Percentiles rank a stretch among this genome's conserved stretches.
These are phyloP conservation scores for Drosophila lacertosa DNA, from an alignment of 1,140 invertebrate genomes.

Conservation along the genomic window DNA sequence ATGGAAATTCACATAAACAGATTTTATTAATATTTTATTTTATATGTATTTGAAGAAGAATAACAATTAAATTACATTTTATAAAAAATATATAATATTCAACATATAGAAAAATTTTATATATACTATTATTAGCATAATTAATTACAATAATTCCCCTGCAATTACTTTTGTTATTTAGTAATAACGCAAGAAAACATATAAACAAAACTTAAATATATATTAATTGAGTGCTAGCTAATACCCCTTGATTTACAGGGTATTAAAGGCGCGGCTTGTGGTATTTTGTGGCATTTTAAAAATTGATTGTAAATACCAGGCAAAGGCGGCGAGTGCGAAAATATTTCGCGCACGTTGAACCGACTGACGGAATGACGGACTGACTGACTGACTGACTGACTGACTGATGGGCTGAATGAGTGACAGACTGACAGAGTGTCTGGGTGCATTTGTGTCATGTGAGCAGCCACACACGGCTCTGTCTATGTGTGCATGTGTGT, in stretches of 20 bases:
- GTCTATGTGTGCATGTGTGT: constrained; percentile 29
- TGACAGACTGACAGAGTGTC: constrained; percentile 22
- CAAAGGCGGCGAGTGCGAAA: constrained; percentile 52
- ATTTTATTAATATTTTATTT: too few species aligned
- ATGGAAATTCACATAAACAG: too few species aligned
- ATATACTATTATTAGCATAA: too few species aligned
- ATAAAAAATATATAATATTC: too few species aligned
- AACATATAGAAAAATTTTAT: too few species aligned
- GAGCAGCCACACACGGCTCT: constrained; percentile 6
- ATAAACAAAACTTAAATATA: neutral
- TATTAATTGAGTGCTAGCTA: neutral
- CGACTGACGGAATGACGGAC: constrained; percentile 12
- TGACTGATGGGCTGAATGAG: constrained; percentile 26
- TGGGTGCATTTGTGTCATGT: constrained; percentile 26
- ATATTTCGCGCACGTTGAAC: constrained; percentile 67
- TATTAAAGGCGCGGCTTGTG: constrained; percentile 21
- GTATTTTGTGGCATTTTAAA: constrained; percentile 45
- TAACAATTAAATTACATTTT: too few species aligned
- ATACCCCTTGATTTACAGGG: constrained; percentile 13
- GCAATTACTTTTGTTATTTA: too few species aligned
- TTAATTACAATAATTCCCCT: too few species aligned
- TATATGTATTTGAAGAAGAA: too few species aligned
- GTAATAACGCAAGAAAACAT: neutral
- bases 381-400: constrained; percentile 21
- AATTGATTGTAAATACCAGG: constrained; percentile 65